Conservation (phyloP, 2,888 invertebrate species). For the Xiphydria camelus region DNA sequence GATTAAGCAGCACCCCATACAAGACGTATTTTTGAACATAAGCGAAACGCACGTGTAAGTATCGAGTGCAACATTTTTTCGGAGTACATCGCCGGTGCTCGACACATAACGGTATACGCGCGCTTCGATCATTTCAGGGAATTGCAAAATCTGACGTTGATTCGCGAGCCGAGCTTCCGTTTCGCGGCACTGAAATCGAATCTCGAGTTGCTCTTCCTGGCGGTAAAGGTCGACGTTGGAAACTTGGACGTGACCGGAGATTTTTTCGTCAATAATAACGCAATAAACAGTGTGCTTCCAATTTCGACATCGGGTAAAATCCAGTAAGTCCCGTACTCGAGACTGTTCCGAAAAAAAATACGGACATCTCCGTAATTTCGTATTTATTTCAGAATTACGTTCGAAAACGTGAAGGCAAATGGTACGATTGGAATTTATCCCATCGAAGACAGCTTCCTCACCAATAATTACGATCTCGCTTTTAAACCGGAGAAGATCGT, state of each 20-base stretch:
- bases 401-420: constrained; percentile 62
- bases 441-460: constrained; percentile 63
- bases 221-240: constrained; percentile 29
- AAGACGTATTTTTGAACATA: constrained; percentile 12
- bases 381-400: constrained; percentile 58
- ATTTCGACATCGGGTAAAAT: constrained; percentile 49
- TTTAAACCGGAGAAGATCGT: constrained; percentile 62
- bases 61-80: too few relatives aligned
- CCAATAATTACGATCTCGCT: constrained; percentile 63
- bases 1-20: constrained; percentile 5
- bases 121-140: constrained; percentile 1
- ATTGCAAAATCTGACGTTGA: constrained; percentile 7
- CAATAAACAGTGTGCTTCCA: constrained; percentile 48
- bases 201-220: constrained; percentile 8
- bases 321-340: constrained; percentile 36
- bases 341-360: neutral
- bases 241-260: constrained; percentile 48
- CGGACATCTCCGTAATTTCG: neutral
- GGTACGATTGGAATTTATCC: constrained; percentile 63
- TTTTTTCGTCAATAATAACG: constrained; percentile 48
- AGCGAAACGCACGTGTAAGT: constrained; percentile 13
- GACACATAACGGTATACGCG: too few relatives aligned
- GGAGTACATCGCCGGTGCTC: too few relatives aligned
- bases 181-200: constrained; percentile 6
- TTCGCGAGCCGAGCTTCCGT: constrained; percentile 10